Percentiles rank a stretch among this genome's conserved stretches.
Conservation (phyloP, 1,140 invertebrate genomes). For the Drosophila eugracilis region DNA sequence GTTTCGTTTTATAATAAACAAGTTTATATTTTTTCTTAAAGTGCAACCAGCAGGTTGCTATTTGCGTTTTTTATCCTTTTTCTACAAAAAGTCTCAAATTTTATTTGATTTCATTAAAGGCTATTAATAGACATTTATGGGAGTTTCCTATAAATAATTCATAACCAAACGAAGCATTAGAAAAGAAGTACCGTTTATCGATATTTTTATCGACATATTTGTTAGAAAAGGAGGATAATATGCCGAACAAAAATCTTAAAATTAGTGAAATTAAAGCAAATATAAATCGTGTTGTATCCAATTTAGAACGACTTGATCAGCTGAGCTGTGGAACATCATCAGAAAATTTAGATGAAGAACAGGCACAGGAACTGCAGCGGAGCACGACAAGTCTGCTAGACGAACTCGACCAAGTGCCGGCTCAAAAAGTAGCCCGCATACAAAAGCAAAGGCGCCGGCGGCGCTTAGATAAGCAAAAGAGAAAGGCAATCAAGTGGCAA, state of each 20-base stretch:
- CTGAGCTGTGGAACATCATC: not conserved
- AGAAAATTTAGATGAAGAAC: constrained; percentile 1
- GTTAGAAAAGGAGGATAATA: not conserved
- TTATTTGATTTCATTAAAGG: no score
- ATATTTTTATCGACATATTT: no score
- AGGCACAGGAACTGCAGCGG: constrained; percentile 12
- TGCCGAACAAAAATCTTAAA: constrained; percentile 33
- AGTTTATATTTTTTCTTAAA: not conserved
- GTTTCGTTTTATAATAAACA: constrained; percentile 18
- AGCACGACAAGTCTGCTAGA: constrained; percentile 31
- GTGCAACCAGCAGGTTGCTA: not conserved
- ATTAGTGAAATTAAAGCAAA: constrained; percentile 55
- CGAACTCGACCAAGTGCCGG: constrained; percentile 21
- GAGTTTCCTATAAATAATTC: not conserved
- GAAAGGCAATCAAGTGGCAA: not conserved
- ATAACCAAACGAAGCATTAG: not conserved
- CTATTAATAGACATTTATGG: not conserved
- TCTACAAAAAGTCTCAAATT: no score
- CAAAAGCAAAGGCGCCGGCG: constrained; percentile 44
- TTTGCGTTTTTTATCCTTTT: no score
- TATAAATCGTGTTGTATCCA: constrained; percentile 29
- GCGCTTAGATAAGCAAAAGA: constrained; percentile 26
- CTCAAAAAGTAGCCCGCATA: constrained; percentile 7
- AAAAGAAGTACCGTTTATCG: not conserved
- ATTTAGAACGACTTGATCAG: constrained; percentile 32